Evolutionary conservation across 2,797 vertebrate species (phyloP).

Genomic region (Syngnathus rostellatus): DNA sequence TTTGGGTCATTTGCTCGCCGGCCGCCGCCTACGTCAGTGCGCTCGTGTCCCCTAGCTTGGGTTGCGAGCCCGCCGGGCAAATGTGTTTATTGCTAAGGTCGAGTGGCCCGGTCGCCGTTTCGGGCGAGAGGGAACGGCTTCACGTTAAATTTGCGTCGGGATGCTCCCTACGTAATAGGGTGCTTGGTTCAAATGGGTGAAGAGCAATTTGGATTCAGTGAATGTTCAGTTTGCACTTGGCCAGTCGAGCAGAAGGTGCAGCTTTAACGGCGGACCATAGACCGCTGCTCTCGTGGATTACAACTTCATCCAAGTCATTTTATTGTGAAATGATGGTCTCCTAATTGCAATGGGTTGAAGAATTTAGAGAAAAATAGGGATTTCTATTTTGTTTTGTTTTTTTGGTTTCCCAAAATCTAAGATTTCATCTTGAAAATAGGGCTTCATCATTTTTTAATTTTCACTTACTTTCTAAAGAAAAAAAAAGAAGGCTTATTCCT

Average conservation of each 20-base stretch:
- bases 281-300: not conserved
- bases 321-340: not conserved
- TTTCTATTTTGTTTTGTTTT: not conserved
- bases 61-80: conserved; percentile 49
- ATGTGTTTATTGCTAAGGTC: conserved; percentile 55
- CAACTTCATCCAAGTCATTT: not conserved
- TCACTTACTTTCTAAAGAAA: too few species aligned
- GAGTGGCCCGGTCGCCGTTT: conserved; percentile 29
- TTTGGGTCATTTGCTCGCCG: conserved; percentile 2
- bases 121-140: not conserved
- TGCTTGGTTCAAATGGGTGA: conserved; percentile 11
- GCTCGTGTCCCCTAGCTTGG: conserved; percentile 43
- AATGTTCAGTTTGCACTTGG: conserved; percentile 18
- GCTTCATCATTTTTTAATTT: not conserved
- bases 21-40: conserved; percentile 35
- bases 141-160: not conserved
- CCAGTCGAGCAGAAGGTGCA: conserved; percentile 15
- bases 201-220: conserved; percentile 14
- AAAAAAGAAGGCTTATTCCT: too few species aligned
- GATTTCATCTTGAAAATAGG: too few species aligned
- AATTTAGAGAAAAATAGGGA: not conserved
- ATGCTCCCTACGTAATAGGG: not conserved
- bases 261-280: not conserved
- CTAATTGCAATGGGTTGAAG: not conserved
- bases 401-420: not conserved